phyloP scores from a whole-genome alignment of 2,113 vertebrate genomes.

The Orientallactaga bullata region DNA sequence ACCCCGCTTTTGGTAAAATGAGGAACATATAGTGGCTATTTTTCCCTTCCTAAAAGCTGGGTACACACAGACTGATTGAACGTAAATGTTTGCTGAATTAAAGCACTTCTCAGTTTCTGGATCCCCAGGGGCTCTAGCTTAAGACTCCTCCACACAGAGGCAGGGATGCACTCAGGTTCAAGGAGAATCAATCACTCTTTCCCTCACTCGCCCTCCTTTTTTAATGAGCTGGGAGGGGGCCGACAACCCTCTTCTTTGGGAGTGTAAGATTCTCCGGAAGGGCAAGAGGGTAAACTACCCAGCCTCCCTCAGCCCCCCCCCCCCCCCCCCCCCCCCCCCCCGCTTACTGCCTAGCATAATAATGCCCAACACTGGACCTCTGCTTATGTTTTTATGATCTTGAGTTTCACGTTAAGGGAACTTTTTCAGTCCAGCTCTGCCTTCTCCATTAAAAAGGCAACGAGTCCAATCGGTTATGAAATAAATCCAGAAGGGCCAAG shows the following conservation, averaged over 20 bases:
- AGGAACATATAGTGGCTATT: not conserved
- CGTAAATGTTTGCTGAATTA: not conserved
- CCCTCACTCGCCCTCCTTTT: not conserved
- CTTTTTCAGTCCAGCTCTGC: not conserved
- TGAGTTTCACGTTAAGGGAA: not conserved
- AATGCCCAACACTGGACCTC: not conserved
- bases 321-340: not conserved
- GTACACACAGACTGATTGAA: not conserved
- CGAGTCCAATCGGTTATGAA: not conserved
- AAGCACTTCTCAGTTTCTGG: not conserved
- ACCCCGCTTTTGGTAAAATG: not conserved
- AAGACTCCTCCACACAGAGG: not conserved
- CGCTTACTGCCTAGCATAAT: rapidly evolving
- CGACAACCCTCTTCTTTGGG: rapidly evolving
- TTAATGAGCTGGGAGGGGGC: not conserved
- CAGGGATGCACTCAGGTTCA: not conserved
- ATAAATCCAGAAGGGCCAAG: not conserved
- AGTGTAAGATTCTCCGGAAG: not conserved
- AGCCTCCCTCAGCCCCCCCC: not conserved
- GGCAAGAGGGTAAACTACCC: not conserved
- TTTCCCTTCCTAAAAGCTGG: not conserved
- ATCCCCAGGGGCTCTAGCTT: not conserved
- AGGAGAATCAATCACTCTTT: not conserved
- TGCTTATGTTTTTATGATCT: not conserved
- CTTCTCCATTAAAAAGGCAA: not conserved